A percentile compares a stretch with the other conserved stretches of the same genome.
Evolutionary conservation across 2,888 invertebrate species (phyloP).

Genomic region (Andrena flavipes): DNA sequence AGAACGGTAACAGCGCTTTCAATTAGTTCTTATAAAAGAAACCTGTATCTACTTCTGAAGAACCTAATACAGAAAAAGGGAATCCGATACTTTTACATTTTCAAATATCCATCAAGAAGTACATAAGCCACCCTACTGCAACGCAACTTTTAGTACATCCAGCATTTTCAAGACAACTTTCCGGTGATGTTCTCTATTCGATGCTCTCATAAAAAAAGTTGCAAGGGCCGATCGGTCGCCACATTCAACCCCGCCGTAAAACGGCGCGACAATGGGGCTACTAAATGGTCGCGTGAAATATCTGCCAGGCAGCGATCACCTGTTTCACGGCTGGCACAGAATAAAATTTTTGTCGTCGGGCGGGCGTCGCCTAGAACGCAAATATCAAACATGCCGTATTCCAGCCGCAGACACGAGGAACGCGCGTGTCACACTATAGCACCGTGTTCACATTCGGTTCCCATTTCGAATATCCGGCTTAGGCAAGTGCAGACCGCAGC

Average conservation of each 20-base stretch:
- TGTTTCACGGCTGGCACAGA: conserved; percentile 26
- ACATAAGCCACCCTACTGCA: too few species aligned
- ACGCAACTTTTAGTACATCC: too few species aligned
- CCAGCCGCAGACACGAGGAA: conserved; percentile 38
- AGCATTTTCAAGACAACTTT: too few species aligned
- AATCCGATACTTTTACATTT: too few species aligned
- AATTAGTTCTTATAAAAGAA: too few species aligned
- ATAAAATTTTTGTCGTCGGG: conserved; percentile 39
- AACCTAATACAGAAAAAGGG: too few species aligned
- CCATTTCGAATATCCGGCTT: conserved; percentile 78
- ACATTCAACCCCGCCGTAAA: conserved; percentile 7
- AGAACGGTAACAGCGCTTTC: background rate
- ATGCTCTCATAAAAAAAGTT: too few species aligned
- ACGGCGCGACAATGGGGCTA: background rate
- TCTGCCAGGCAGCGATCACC: conserved; percentile 19
- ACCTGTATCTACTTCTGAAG: too few species aligned
- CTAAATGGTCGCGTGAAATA: conserved; percentile 30
- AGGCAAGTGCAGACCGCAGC: conserved; percentile 72
- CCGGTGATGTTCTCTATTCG: background rate
- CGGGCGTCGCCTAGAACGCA: conserved; percentile 44
- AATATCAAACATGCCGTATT: conserved; percentile 52
- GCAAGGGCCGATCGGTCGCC: background rate
- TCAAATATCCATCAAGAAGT: too few species aligned
- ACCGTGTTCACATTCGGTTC: conserved; percentile 64
- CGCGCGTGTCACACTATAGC: conserved; percentile 32